These are phyloP conservation scores for Acleris cristana DNA, from an alignment of 2,888 invertebrate species.

Conservation along the genomic window DNA sequence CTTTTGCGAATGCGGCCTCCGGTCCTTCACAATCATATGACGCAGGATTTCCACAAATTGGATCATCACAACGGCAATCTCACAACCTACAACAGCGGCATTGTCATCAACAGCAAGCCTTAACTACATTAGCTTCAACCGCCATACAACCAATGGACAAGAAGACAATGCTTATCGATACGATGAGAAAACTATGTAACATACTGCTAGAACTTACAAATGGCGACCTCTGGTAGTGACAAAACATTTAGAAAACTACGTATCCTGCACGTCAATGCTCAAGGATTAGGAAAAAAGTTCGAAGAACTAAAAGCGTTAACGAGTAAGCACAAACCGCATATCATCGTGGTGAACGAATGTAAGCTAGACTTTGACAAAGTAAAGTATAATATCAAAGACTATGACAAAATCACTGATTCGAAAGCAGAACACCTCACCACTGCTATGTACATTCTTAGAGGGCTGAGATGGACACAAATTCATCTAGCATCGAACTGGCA, in stretches of 20 bases:
- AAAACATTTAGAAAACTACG: conserved; percentile 10
- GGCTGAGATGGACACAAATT: conserved; percentile 12
- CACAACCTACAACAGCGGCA: background rate
- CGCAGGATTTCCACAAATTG: background rate
- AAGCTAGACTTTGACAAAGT: conserved; percentile 17
- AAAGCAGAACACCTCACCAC: conserved; percentile 18
- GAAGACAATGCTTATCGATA: conserved; percentile 14
- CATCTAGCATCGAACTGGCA: conserved; percentile 13
- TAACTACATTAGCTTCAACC: background rate
- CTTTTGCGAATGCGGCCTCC: conserved; percentile 4
- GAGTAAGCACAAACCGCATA: conserved; percentile 14
- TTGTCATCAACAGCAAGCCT: background rate
- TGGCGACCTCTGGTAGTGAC: conserved; percentile 14
- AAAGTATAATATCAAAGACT: conserved; percentile 12
- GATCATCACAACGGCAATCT: background rate
- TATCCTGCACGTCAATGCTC: conserved; percentile 20
- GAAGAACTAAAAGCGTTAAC: conserved; percentile 13
- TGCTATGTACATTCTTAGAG: conserved; percentile 13
- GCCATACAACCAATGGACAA: conserved; percentile 2
- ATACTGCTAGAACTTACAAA: conserved; percentile 17
- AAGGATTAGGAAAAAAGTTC: conserved; percentile 13
- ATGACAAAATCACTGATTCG: conserved; percentile 15
- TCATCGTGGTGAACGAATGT: conserved; percentile 14
- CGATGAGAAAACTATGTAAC: conserved; percentile 21
- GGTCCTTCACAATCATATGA: background rate